Conservation (phyloP, 2,797 vertebrate genomes). For the Chelidonichthys spinosus region DNA sequence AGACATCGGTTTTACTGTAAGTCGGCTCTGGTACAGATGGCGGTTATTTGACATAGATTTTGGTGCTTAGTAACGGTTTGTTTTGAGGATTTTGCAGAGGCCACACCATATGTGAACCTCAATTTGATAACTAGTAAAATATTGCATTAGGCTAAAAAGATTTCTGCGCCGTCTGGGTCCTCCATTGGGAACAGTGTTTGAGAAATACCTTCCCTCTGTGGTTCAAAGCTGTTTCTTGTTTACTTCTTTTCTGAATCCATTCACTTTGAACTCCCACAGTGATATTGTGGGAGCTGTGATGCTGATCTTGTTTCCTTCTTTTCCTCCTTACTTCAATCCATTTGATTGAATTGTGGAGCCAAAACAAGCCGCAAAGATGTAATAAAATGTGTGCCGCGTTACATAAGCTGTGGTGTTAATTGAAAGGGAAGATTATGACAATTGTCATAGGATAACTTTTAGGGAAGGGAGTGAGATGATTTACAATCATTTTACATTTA, state of each 20-base stretch:
- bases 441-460: conserved; percentile 23
- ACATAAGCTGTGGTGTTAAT: conserved; percentile 48
- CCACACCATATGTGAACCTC: conserved; percentile 61
- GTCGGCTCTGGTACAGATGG: conserved; percentile 63
- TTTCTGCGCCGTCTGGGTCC: conserved; percentile 44
- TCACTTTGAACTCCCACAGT: conserved; percentile 47
- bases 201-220: conserved; percentile 46
- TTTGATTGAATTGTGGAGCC: conserved; percentile 39
- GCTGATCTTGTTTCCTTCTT: conserved; percentile 33
- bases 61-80: conserved; percentile 65
- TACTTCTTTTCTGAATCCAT: conserved; percentile 39
- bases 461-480: conserved; percentile 18
- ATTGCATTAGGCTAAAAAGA: conserved; percentile 56
- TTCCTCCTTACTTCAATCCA: conserved; percentile 11
- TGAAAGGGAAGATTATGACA: conserved; percentile 54
- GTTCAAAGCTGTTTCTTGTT: conserved; percentile 57
- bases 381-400: conserved; percentile 42
- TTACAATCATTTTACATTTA: conserved; percentile 42
- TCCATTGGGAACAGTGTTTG: conserved; percentile 27
- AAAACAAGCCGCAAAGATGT: conserved; percentile 55
- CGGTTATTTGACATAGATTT: conserved; percentile 72
- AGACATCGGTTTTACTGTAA: conserved; percentile 71
- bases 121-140: conserved; percentile 57
- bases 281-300: conserved; percentile 44
- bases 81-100: conserved; percentile 69